Conservation (phyloP, 2,888 invertebrate species). For the Drosophila meridiana region DNA sequence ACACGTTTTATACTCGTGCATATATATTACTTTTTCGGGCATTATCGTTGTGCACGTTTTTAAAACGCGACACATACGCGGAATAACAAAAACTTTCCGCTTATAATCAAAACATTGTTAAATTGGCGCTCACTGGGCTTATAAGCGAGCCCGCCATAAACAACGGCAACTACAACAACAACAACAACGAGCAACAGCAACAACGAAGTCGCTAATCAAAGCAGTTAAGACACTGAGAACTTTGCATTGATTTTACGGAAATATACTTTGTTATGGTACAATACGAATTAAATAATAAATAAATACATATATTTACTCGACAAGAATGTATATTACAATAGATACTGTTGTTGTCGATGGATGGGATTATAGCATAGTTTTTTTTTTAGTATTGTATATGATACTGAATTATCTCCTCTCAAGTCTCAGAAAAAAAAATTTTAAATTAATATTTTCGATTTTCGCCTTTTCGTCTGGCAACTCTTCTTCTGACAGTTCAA, state of each 20-base stretch:
- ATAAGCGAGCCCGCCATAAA: slow-evolving; percentile 38
- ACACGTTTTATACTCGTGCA: slow-evolving; percentile 45
- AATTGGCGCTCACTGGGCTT: slow-evolving; percentile 41
- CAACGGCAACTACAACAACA: slow-evolving; percentile 19
- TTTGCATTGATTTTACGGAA: slow-evolving; percentile 40
- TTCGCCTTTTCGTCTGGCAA: neutral
- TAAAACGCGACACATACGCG: slow-evolving; percentile 60
- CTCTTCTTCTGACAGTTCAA: neutral
- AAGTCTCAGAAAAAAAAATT: neutral
- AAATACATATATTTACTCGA: neutral
- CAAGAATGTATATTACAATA: neutral
- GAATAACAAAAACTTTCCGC: slow-evolving; percentile 71
- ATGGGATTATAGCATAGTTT: neutral
- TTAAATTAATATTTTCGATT: neutral
- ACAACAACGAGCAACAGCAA: slow-evolving; percentile 12
- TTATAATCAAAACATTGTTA: slow-evolving; percentile 59
- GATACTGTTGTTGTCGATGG: neutral
- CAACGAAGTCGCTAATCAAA: slow-evolving; percentile 11
- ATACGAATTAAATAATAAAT: neutral
- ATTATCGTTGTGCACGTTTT: slow-evolving; percentile 64
- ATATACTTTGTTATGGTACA: slow-evolving; percentile 7
- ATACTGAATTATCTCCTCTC: too few relatives aligned
- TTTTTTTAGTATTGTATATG: too few relatives aligned
- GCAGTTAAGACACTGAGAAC: slow-evolving; percentile 21
- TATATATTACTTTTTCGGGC: slow-evolving; percentile 18